These are phyloP conservation scores for Camptogramma bilineatum DNA, from an alignment of 2,888 invertebrate genomes.

Conservation along the genomic window DNA sequence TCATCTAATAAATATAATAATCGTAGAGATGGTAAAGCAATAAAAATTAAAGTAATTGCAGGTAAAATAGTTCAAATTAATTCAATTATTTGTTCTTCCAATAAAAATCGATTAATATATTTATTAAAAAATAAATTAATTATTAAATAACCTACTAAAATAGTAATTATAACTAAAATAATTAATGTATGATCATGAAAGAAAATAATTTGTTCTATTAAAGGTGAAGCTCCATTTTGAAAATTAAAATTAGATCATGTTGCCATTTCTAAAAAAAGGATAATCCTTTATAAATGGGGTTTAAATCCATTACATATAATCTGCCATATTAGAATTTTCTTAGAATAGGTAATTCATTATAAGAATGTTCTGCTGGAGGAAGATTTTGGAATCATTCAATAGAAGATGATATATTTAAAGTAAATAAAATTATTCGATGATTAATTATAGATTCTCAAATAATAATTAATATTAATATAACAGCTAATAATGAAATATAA, in stretches of 20 bases:
- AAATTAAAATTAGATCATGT: slow-evolving; percentile 85
- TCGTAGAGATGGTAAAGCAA: slow-evolving; percentile 86
- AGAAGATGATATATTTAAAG: slow-evolving; percentile 81
- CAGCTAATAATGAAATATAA: slow-evolving; percentile 85
- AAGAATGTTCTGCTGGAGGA: slow-evolving; percentile 86
- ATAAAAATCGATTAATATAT: slow-evolving; percentile 83
- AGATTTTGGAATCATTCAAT: slow-evolving; percentile 87
- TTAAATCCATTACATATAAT: slow-evolving; percentile 87
- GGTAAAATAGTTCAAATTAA: slow-evolving; percentile 88
- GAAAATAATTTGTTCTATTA: slow-evolving; percentile 88
- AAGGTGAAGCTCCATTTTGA: slow-evolving; percentile 86
- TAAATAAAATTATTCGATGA: slow-evolving; percentile 79
- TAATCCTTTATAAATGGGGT: slow-evolving; percentile 87
- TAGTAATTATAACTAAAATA: slow-evolving; percentile 87
- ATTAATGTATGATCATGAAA: slow-evolving; percentile 87
- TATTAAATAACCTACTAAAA: slow-evolving; percentile 86
- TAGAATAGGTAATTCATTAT: slow-evolving; percentile 85
- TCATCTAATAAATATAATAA: slow-evolving; percentile 87
- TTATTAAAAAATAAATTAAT: slow-evolving; percentile 83
- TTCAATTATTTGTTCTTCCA: slow-evolving; percentile 87
- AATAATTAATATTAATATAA: slow-evolving; percentile 86
- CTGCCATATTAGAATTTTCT: slow-evolving; percentile 87
- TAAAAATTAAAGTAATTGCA: slow-evolving; percentile 86
- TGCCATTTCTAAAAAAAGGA: slow-evolving; percentile 87
- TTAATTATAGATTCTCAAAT: slow-evolving; percentile 86